These are phyloP conservation scores for Phrynocephalus versicolor DNA, from an alignment of 2,113 vertebrate species.

Conservation along the genomic window DNA sequence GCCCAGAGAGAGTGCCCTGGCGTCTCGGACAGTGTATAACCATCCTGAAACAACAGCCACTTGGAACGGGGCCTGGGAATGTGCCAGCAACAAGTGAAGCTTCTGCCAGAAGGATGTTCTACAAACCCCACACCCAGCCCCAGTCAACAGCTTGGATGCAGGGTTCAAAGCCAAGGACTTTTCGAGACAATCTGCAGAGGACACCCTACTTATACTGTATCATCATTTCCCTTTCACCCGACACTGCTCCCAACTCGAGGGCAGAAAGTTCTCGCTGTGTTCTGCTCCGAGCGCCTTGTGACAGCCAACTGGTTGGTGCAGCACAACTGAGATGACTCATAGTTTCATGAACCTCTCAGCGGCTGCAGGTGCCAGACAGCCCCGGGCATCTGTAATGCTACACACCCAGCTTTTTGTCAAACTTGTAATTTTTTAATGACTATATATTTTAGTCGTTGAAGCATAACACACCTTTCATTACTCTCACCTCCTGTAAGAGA, in stretches of 20 bases:
- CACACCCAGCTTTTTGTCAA: slow-evolving; percentile 19
- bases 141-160: no score
- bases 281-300: slow-evolving; percentile 19
- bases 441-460: background rate
- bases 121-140: no score
- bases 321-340: slow-evolving; percentile 46
- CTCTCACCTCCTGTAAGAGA: background rate
- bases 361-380: slow-evolving; percentile 10
- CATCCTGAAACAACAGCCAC: no score
- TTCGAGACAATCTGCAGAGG: no score
- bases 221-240: background rate
- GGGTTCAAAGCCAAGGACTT: no score
- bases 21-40: no score
- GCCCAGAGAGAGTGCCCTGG: no score
- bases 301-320: slow-evolving; percentile 32
- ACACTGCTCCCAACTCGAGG: background rate
- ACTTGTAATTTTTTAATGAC: slow-evolving; percentile 40
- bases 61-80: no score
- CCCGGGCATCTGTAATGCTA: background rate
- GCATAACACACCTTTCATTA: background rate
- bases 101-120: no score
- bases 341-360: slow-evolving; percentile 38
- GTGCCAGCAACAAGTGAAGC: no score
- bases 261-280: background rate
- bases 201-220: no score